These are phyloP conservation scores for Thalassophryne amazonica DNA, from an alignment of 2,797 vertebrate species.

Conservation along the genomic window DNA sequence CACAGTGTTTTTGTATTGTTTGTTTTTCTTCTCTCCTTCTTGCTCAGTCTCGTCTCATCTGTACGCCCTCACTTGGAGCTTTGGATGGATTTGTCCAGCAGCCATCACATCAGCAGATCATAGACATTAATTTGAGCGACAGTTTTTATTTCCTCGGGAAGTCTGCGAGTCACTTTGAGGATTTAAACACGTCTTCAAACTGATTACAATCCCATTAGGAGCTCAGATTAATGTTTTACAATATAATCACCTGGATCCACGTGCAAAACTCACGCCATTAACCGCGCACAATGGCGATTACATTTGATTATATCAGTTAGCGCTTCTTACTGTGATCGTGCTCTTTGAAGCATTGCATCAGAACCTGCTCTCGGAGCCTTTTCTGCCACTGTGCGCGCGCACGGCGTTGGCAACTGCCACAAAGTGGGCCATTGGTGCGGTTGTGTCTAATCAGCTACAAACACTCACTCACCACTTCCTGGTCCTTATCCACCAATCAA, in stretches of 20 bases:
- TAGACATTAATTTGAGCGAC: background rate
- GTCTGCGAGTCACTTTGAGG: conserved; percentile 13
- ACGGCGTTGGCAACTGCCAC: conserved; percentile 39
- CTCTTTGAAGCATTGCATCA: background rate
- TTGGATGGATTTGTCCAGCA: too few relatives aligned
- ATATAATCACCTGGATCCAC: background rate
- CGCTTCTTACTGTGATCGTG: conserved; percentile 1
- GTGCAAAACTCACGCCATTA: conserved; percentile 6
- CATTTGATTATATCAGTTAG: conserved; percentile 8
- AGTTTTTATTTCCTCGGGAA: conserved; percentile 6
- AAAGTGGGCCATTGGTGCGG: conserved; percentile 27
- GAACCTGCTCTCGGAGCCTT: conserved; percentile 8
- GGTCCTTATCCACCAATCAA: conserved; percentile 38
- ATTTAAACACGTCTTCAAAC: background rate
- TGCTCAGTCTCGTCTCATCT: too few relatives aligned
- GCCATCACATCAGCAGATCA: too few relatives aligned
- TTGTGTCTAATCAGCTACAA: conserved; percentile 37
- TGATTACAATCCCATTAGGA: conserved; percentile 4
- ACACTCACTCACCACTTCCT: conserved; percentile 39
- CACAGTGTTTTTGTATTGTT: too few relatives aligned
- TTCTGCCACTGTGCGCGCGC: conserved; percentile 1
- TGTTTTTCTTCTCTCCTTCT: too few relatives aligned
- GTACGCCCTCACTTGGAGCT: too few relatives aligned
- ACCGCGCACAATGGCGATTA: background rate
- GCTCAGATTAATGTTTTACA: background rate